A percentile compares a stretch with the other conserved stretches of the same genome.
Conservation (phyloP, 2,113 vertebrate genomes). For the Etia nguti region DNA sequence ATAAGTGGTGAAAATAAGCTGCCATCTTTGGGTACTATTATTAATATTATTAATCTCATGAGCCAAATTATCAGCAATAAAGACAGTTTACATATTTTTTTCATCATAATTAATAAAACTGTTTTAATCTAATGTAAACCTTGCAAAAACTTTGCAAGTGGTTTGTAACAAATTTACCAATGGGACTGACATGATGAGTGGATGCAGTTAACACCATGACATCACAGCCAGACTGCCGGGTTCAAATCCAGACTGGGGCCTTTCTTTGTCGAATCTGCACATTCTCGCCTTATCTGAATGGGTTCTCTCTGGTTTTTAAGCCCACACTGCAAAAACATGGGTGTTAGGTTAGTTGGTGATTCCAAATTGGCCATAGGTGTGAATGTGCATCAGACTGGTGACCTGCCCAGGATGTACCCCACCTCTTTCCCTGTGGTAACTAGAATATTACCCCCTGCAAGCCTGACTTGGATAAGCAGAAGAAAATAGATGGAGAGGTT, state of each 20-base stretch:
- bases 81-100: not conserved
- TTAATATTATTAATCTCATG: not conserved
- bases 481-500: not conserved
- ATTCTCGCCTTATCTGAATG: not conserved
- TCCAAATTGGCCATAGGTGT: not conserved
- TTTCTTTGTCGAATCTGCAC: not conserved
- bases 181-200: not conserved
- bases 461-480: not conserved
- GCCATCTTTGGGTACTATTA: not conserved
- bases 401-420: not conserved
- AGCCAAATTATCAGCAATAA: not conserved
- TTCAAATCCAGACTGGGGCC: not conserved
- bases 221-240: not conserved
- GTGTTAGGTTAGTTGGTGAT: not conserved
- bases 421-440: not conserved
- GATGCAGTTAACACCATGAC: not conserved
- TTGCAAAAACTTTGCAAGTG: not conserved
- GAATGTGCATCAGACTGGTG: not conserved
- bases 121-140: not conserved
- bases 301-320: not conserved
- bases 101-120: accelerated
- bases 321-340: not conserved
- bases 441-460: not conserved
- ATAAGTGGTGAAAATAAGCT: not conserved
- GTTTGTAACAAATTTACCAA: not conserved